Evolutionary conservation across 2,888 invertebrate species (phyloP).

Genomic region (Schizotus pectinicornis): DNA sequence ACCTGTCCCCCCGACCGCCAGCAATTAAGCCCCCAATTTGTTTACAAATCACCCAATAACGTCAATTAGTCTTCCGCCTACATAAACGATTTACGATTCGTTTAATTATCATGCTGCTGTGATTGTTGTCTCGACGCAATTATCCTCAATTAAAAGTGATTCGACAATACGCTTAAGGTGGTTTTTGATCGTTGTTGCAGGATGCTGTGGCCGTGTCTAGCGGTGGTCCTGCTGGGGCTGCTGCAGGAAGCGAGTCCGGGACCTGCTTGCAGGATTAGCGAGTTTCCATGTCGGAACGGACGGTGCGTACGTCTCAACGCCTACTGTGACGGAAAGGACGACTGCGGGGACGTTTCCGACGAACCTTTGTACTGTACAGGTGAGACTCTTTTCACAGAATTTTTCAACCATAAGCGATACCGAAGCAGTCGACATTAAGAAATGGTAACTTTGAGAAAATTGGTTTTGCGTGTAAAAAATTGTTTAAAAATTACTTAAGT

Average conservation of each 20-base stretch:
- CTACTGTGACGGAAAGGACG: slow-evolving; percentile 84
- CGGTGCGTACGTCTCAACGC: slow-evolving; percentile 83
- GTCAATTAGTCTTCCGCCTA: no score
- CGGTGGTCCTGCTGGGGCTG: slow-evolving; percentile 34
- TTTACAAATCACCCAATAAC: no score
- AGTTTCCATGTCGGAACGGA: slow-evolving; percentile 75
- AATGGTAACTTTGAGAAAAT: no score
- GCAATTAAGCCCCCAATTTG: no score
- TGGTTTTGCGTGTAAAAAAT: no score
- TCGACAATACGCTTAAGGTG: slow-evolving; percentile 1
- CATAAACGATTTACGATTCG: no score
- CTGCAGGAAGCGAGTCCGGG: slow-evolving; percentile 54
- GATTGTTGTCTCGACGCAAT: not conserved
- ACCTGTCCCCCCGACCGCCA: no score
- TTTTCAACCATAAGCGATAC: no score
- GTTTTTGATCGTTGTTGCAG: slow-evolving; percentile 35
- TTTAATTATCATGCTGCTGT: no score
- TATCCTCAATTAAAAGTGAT: slow-evolving; percentile 14
- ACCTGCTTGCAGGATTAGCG: slow-evolving; percentile 77
- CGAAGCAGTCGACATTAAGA: no score
- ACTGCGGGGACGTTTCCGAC: slow-evolving; percentile 86
- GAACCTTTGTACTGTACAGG: slow-evolving; percentile 82
- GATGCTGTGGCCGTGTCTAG: slow-evolving; percentile 47
- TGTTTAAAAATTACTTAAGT: no score
- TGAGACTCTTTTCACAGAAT: slow-evolving; percentile 54